Percentiles rank a stretch among this genome's conserved stretches.
Evolutionary conservation across 2,797 vertebrate genomes (phyloP).

Genomic region (Schizopygopsis pylzovi): DNA sequence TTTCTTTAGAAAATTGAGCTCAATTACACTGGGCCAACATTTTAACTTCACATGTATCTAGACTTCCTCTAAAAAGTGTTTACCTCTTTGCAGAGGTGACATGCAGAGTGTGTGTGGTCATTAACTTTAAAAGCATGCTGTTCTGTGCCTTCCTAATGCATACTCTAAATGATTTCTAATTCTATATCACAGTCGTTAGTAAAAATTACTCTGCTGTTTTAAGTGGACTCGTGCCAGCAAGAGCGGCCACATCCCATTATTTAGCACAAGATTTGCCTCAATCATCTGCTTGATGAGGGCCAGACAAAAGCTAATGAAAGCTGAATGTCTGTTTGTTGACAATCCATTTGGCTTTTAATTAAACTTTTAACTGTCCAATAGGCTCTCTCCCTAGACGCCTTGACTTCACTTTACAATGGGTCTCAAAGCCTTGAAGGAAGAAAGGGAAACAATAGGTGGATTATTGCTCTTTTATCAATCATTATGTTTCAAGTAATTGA

Average conservation of each 20-base stretch:
- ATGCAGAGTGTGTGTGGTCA: conserved; percentile 69
- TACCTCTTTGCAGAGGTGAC: conserved; percentile 46
- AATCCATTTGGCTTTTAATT: conserved; percentile 49
- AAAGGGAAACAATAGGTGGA: neutral
- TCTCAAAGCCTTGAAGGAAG: conserved; percentile 19
- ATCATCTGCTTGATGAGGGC: conserved; percentile 33
- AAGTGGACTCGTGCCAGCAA: conserved; percentile 17
- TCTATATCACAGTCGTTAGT: conserved; percentile 64
- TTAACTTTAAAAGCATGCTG: conserved; percentile 63
- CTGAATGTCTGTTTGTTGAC: conserved; percentile 46
- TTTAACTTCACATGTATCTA: neutral
- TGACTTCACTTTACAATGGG: neutral
- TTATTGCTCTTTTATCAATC: conserved; percentile 18
- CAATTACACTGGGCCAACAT: neutral
- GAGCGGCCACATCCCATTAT: conserved; percentile 9
- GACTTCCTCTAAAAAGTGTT: neutral
- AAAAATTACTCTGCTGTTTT: conserved; percentile 34
- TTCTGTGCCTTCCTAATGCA: conserved; percentile 62
- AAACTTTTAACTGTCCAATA: conserved; percentile 27
- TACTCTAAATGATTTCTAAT: conserved; percentile 64
- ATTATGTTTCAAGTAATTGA: conserved; percentile 11
- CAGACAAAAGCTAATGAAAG: conserved; percentile 41
- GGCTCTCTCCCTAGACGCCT: neutral
- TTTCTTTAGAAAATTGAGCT: neutral
- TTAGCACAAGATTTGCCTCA: neutral